Base-by-base conservation (phyloP, 2,888 invertebrate species). In the Melieria crassipennis region DNA sequence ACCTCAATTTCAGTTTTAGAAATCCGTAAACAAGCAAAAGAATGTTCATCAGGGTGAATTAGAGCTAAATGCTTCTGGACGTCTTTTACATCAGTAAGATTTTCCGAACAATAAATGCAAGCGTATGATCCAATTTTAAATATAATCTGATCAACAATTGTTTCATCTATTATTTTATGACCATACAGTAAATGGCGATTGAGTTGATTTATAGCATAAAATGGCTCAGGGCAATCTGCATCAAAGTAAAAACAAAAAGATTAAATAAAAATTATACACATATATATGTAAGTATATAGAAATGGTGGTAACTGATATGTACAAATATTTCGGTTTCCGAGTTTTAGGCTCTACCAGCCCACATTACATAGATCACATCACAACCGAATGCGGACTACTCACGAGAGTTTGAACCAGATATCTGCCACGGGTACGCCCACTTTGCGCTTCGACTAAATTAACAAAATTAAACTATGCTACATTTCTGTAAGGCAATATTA, bases 71-170 rank as follows among this genome's bases (percentile, higher is more conserved):
- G 79, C n/a, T 58, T 55, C 42, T 72, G 57, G 52, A 77, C 69
- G 7, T 52, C 16, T 11, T 56, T 62, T 13, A 72, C 52, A 6
- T 69, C 65, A 7, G 13, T 60, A 7, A 47, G 47, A 11, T 63
- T 69, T n/a, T 57, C 9, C 7, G 52, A 13, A 58, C 79, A 79
- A 65, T 76, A 77, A 11, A 79, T 73, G 48, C 79, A 79, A 2
- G 76, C 71, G 65, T 75, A 79, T 13, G 71, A 67, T 7, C 66
- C 64, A 50, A 56, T 30, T 30, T 30, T 30, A 52, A 7, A 4
- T 5, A 0, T 9, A 62, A 1, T 3, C 6, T n/a, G 5, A 13
- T 52, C 52, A 4, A 52, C 13, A n/a, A 52, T 52, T 5, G 6
- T 13, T 52, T 13, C 52, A 7, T 52, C 1, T 10, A 30, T 48